phyloP scores from a whole-genome alignment of 2,113 vertebrate genomes.

The Petaurus breviceps region DNA sequence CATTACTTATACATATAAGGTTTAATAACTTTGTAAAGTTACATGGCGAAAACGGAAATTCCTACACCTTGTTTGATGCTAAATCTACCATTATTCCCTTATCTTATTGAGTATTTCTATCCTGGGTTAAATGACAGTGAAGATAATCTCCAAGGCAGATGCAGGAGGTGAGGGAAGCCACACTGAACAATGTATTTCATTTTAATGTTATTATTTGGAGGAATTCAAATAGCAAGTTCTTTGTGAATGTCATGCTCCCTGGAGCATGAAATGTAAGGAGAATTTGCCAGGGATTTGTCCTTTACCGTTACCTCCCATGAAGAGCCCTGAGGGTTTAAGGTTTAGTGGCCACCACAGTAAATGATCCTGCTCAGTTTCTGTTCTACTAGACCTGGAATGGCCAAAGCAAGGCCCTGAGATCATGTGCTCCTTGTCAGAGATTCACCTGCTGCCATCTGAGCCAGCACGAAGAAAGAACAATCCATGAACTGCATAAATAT shows the following conservation, averaged over 20 bases:
- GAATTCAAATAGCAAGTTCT: constrained; percentile 22
- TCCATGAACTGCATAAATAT: constrained; percentile 22
- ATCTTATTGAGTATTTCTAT: constrained; percentile 15
- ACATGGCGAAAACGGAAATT: constrained; percentile 22
- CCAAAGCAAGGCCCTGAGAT: constrained; percentile 12
- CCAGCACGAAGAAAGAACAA: constrained; percentile 42
- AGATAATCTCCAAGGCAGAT: constrained; percentile 29
- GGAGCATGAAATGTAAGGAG: constrained; percentile 20
- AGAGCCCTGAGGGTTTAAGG: constrained; percentile 24
- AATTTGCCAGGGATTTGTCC: constrained; percentile 40
- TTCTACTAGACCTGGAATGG: constrained; percentile 41
- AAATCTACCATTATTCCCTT: neutral
- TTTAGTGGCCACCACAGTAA: neutral
- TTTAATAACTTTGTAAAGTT: constrained; percentile 15
- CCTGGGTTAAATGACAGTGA: constrained; percentile 32
- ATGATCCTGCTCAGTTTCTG: constrained; percentile 32
- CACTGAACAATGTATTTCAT: constrained; percentile 49
- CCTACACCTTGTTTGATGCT: neutral
- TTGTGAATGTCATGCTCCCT: constrained; percentile 46
- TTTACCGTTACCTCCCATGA: constrained; percentile 23
- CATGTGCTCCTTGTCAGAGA: constrained; percentile 43
- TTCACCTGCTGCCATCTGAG: constrained; percentile 23
- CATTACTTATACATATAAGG: neutral
- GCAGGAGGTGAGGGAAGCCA: neutral
- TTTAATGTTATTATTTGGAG: constrained; percentile 24